Conservation (phyloP, 2,888 invertebrate genomes). For the Diarsia mendica region DNA sequence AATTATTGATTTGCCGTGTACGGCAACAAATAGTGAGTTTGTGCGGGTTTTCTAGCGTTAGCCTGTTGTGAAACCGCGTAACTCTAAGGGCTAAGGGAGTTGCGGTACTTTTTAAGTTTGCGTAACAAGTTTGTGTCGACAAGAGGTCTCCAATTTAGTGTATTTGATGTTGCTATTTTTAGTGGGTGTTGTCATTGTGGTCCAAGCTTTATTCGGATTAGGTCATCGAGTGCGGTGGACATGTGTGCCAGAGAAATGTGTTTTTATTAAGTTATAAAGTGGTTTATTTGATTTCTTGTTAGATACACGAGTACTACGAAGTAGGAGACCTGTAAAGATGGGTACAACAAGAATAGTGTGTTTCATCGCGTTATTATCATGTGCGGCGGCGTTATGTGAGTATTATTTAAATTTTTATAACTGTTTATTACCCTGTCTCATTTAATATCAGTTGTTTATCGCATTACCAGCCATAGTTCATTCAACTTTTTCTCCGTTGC, state of each 20-base stretch:
- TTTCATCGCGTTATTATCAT: slow-evolving; percentile 81
- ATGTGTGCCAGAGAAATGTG: slow-evolving; percentile 88
- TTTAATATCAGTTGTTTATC: slow-evolving; percentile 50
- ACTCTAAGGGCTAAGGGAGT: slow-evolving; percentile 67
- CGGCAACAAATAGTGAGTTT: slow-evolving; percentile 78
- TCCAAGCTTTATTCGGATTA: slow-evolving; percentile 87
- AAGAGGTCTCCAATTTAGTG: slow-evolving; percentile 76
- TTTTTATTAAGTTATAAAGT: slow-evolving; percentile 78
- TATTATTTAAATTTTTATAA: slow-evolving; percentile 70
- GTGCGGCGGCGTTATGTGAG: slow-evolving; percentile 85
- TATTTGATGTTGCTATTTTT: slow-evolving; percentile 90
- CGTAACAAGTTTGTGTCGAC: slow-evolving; percentile 75
- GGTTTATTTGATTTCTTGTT: slow-evolving; percentile 85
- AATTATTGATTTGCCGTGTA: slow-evolving; percentile 85
- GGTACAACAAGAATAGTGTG: slow-evolving; percentile 83
- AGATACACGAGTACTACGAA: slow-evolving; percentile 85
- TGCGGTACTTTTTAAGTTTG: slow-evolving; percentile 63
- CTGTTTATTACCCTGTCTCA: slow-evolving; percentile 11
- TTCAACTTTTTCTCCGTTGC: slow-evolving; percentile 70
- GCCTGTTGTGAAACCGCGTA: slow-evolving; percentile 72
- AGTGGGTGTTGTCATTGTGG: slow-evolving; percentile 90
- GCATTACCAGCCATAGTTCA: slow-evolving; percentile 65
- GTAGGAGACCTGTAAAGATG: slow-evolving; percentile 81
- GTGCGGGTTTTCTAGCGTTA: slow-evolving; percentile 78
- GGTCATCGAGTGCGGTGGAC: slow-evolving; percentile 88